These are phyloP conservation scores for Anorthoa munda DNA, from an alignment of 2,888 invertebrate genomes.

Conservation along the genomic window DNA sequence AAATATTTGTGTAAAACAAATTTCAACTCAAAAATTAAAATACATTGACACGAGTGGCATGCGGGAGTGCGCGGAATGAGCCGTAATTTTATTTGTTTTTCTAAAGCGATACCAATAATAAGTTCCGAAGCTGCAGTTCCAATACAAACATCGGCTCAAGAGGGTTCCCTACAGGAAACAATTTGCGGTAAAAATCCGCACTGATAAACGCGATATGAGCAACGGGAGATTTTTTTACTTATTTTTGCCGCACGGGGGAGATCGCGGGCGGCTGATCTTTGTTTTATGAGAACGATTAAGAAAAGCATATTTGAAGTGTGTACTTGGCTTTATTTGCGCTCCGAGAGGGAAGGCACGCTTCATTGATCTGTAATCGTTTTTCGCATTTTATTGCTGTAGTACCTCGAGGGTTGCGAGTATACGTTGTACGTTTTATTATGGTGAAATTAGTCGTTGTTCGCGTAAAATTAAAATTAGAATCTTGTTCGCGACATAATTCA, in stretches of 20 bases:
- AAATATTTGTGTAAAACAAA: slow-evolving; percentile 8
- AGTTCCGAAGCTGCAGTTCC: slow-evolving; percentile 79
- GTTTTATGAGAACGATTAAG: slow-evolving; percentile 91
- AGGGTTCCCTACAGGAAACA: slow-evolving; percentile 83
- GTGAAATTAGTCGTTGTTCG: slow-evolving; percentile 77
- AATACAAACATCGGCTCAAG: slow-evolving; percentile 84
- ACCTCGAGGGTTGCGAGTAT: slow-evolving; percentile 82
- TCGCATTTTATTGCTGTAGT: slow-evolving; percentile 86
- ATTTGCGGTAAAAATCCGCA: slow-evolving; percentile 87
- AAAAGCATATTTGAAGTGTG: slow-evolving; percentile 91
- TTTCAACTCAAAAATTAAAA: slow-evolving; percentile 56
- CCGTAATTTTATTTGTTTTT: slow-evolving; percentile 79
- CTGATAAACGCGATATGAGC: slow-evolving; percentile 88
- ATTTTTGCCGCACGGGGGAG: slow-evolving; percentile 84
- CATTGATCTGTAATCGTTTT: slow-evolving; percentile 91
- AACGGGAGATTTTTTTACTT: slow-evolving; percentile 84
- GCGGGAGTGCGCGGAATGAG: slow-evolving; percentile 76
- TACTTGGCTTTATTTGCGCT: slow-evolving; percentile 89
- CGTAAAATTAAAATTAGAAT: slow-evolving; percentile 77
- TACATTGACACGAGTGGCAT: slow-evolving; percentile 73
- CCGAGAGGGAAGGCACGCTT: slow-evolving; percentile 88
- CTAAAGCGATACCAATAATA: slow-evolving; percentile 81
- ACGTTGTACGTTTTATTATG: slow-evolving; percentile 68
- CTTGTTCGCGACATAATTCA: slow-evolving; percentile 81
- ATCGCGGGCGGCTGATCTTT: slow-evolving; percentile 88